A percentile compares a stretch with the other conserved stretches of the same genome.
Evolutionary conservation across 1,140 invertebrate species (phyloP).

Genomic region (Scylla paramamosain): DNA sequence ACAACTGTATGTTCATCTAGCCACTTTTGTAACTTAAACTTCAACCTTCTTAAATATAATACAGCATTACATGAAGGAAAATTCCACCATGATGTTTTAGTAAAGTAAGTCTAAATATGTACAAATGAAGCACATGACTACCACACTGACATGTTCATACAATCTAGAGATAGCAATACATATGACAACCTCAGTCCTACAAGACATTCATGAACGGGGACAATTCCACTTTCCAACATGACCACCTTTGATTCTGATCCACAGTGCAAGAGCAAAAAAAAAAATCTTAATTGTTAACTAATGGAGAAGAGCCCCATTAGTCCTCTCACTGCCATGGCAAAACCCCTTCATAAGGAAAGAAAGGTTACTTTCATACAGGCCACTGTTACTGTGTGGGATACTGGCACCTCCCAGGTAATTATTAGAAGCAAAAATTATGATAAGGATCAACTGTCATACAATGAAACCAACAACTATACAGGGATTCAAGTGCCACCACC

Average conservation of each 20-base stretch:
- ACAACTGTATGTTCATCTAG: no score
- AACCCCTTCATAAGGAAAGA: background rate
- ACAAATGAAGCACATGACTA: no score
- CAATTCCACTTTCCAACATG: background rate
- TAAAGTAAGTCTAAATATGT: no score
- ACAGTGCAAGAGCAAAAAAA: background rate
- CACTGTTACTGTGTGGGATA: background rate
- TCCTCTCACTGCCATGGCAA: background rate
- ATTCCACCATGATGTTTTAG: no score
- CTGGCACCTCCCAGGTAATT: background rate
- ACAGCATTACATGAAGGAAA: no score
- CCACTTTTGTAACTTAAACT: no score
- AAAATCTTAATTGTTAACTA: background rate
- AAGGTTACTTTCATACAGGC: background rate
- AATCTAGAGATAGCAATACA: no score
- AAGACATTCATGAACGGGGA: background rate
- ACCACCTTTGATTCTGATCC: background rate
- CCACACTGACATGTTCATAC: no score
- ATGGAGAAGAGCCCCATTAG: background rate
- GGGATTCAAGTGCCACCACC: background rate
- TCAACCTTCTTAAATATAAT: no score
- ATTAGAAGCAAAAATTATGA: background rate
- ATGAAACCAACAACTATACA: background rate
- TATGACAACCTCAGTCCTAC: no score
- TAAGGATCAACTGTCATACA: background rate